A percentile compares a stretch with the other conserved stretches of the same genome.
Evolutionary conservation across 1,140 invertebrate species (phyloP).

Genomic region (Papilio polyxenes): DNA sequence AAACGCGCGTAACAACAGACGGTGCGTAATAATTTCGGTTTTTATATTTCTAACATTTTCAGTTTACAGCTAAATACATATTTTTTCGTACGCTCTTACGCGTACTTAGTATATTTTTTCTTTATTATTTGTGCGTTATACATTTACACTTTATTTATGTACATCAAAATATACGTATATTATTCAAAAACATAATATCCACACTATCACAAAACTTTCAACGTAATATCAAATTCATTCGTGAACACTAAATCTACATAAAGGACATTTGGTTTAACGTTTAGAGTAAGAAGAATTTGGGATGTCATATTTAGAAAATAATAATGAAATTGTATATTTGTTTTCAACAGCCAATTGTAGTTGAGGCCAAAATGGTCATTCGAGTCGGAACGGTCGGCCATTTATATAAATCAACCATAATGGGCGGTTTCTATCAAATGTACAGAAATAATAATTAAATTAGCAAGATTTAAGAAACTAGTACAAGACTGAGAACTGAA

Average conservation of each 20-base stretch:
- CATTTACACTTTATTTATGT: conserved; percentile 80
- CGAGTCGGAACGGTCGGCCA: not conserved
- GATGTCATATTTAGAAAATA: not conserved
- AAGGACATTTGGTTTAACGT: conserved; percentile 45
- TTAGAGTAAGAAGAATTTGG: not conserved
- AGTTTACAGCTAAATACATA: conserved; percentile 78
- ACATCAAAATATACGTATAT: conserved; percentile 79
- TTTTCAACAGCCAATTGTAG: not conserved
- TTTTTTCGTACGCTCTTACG: conserved; percentile 74
- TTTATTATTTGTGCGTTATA: conserved; percentile 79
- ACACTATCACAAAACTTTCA: conserved; percentile 75
- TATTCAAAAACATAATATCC: conserved; percentile 76
- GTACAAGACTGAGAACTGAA: not conserved
- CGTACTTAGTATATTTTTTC: conserved; percentile 62
- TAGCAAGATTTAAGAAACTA: not conserved
- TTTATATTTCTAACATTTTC: conserved; percentile 67
- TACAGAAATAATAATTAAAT: not conserved
- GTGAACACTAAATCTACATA: conserved; percentile 62
- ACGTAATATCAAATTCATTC: conserved; percentile 68
- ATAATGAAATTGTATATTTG: not conserved
- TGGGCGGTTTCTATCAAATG: not conserved
- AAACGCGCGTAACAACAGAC: conserved; percentile 45
- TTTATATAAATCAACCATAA: not conserved
- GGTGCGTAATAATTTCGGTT: conserved; percentile 62
- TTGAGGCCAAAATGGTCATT: not conserved